Percentiles rank a stretch among this genome's conserved stretches.
Evolutionary conservation across 2,113 vertebrate genomes (phyloP).

Genomic region (Albula goreensis): DNA sequence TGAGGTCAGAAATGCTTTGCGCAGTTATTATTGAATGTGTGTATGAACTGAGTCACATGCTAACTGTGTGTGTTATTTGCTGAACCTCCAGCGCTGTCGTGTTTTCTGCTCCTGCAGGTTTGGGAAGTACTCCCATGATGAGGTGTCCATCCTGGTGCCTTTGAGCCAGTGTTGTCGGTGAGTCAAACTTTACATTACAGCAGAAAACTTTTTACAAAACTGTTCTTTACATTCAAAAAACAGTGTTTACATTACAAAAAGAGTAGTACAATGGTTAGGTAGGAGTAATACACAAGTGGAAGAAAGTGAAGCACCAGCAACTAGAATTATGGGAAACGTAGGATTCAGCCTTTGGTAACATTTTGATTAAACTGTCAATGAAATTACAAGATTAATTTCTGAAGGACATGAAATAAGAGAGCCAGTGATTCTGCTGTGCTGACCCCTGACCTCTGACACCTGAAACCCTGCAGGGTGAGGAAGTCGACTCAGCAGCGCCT

Average conservation of each 20-base stretch:
- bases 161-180: conserved; percentile 97
- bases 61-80: background rate
- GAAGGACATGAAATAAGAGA: background rate
- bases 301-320: too few relatives aligned
- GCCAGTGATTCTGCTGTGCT: background rate
- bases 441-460: background rate
- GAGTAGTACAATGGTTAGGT: too few relatives aligned
- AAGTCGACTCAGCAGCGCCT: conserved; percentile 89
- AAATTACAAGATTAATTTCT: background rate
- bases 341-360: too few relatives aligned
- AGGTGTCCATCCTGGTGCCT: conserved; percentile 93
- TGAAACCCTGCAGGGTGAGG: conserved; percentile 72
- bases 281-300: too few relatives aligned
- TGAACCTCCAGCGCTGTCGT: conserved; percentile 20
- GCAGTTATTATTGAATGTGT: background rate
- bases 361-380: too few relatives aligned
- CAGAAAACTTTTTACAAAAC: background rate
- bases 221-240: background rate
- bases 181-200: conserved; percentile 2
- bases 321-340: too few relatives aligned
- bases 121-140: conserved; percentile 93
- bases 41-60: background rate
- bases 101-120: conserved; percentile 71
- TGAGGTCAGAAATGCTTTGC: background rate
- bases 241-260: too few relatives aligned